Conservation (phyloP, 2,113 vertebrate genomes). For the Manacus vitellinus region DNA sequence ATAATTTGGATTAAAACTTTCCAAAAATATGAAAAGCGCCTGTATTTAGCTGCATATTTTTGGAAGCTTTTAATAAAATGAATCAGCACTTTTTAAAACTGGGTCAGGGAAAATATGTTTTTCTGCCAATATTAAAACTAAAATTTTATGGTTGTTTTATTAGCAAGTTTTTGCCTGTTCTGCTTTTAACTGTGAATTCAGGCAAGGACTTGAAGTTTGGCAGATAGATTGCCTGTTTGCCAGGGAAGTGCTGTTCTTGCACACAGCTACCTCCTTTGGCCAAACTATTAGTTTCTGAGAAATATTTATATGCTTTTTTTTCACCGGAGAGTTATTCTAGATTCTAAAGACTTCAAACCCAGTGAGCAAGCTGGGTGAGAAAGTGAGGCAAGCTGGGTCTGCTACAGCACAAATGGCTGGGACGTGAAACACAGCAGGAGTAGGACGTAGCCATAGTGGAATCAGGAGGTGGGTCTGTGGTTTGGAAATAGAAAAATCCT, state of each 20-base stretch:
- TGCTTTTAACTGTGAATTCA: slow-evolving; percentile 26
- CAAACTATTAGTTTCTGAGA: background rate
- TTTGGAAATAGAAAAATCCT: background rate
- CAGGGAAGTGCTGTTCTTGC: background rate
- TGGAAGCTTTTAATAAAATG: slow-evolving; percentile 26
- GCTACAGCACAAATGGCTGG: fast-evolving
- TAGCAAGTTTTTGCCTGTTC: background rate
- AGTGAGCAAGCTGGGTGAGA: background rate
- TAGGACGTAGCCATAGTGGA: fast-evolving
- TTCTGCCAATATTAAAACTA: slow-evolving; percentile 29
- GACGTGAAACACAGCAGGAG: background rate
- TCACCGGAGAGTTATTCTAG: background rate
- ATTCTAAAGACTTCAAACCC: background rate
- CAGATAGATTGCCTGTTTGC: background rate
- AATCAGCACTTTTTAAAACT: slow-evolving; percentile 42
- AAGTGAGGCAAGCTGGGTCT: background rate
- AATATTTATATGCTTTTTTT: background rate
- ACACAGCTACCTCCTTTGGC: background rate
- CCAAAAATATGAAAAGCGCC: background rate
- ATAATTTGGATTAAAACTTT: slow-evolving; percentile 50
- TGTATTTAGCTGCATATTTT: slow-evolving; percentile 39
- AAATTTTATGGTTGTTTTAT: slow-evolving; percentile 6
- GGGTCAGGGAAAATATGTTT: slow-evolving; percentile 36
- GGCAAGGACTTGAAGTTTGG: slow-evolving; percentile 13
- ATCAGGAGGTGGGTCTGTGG: background rate